Base-by-base conservation (phyloP, 1,140 invertebrate species). In the Daktulosphaira vitifoliae region DNA sequence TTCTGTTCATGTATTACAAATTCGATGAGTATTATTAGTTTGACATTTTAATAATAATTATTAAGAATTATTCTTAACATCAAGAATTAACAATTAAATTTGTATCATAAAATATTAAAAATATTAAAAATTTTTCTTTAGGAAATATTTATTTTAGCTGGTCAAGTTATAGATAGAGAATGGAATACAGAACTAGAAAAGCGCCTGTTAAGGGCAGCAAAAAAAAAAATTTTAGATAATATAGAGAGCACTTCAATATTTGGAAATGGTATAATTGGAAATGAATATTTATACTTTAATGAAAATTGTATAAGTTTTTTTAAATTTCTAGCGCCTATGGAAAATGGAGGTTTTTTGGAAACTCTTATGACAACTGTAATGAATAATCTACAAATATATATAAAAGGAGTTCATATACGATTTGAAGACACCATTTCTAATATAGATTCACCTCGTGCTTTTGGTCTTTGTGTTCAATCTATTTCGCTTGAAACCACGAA, bases 401-500 rank as follows among this genome's bases (percentile, higher is more conserved):
- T 91, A 13, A 82, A 82, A 51, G 89, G 89, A 73, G 80, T 92
- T 53, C 89, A 92, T 74, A 80, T 92, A 51, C 79, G 89, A 70
- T 92, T 90, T 70, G 89, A 91, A 73, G 89, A 91, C 73, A 81
- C 80, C 16, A 76, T 84, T 67, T 81, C 81, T 51, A 84, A 82
- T 53, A 81, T 79, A 29, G 80, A 82, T 65, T 80, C 80, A 42
- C 81, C 85, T 8, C 78, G 89, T 71, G 82, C 87, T 1, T 86
- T 83, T 74, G 89, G 88, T 15, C 71, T 90, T n/a, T 89, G 87
- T 74, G 76, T 92, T 65, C 86, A 89, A 72, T 84, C 81, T 70
- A 76, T 91, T 56, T 86, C 85, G 13, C 82, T 89, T 52, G 84
- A 89, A 72, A 88, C 87, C 15, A 91, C 88, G 11, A 89, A 90